These are phyloP conservation scores for Sminthurinus aureus DNA, from an alignment of 2,888 invertebrate species.

Conservation along the genomic window DNA sequence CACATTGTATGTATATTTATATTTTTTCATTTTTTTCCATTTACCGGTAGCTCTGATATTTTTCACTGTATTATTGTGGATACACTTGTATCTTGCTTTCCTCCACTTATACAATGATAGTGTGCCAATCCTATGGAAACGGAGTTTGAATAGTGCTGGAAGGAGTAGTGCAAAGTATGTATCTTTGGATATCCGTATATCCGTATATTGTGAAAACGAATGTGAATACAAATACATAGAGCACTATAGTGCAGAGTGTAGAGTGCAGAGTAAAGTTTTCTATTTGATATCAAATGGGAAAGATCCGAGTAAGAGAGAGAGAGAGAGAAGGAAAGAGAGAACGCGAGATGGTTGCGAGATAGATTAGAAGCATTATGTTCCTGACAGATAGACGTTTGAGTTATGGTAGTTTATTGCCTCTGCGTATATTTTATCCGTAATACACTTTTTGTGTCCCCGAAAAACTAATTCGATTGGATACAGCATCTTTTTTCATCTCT, in stretches of 20 bases:
- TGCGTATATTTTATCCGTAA: conserved; percentile 54
- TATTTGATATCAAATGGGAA: conserved; percentile 46
- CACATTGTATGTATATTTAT: too few relatives aligned
- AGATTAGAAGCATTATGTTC: conserved; percentile 60
- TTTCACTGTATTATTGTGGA: too few relatives aligned
- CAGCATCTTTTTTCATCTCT: conserved; percentile 54
- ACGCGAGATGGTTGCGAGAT: conserved; percentile 59
- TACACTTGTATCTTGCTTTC: too few relatives aligned
- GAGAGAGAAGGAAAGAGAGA: conserved; percentile 34
- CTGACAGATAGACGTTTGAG: conserved; percentile 60
- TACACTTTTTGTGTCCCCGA: conserved; percentile 55
- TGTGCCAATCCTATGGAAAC: too few relatives aligned
- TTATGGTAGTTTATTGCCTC: conserved; percentile 48
- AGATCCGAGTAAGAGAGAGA: conserved; percentile 38
- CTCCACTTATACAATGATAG: too few relatives aligned
- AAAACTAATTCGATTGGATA: conserved; percentile 54
- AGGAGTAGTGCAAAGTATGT: too few relatives aligned
- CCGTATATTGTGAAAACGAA: neutral
- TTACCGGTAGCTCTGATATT: too few relatives aligned
- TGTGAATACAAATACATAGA: too few relatives aligned
- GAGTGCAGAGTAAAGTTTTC: conserved; percentile 41
- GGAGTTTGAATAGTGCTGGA: too few relatives aligned
- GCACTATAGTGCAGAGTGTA: conserved; percentile 23
- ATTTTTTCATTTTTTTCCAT: too few relatives aligned
- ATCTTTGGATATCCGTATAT: neutral